phyloP scores from a whole-genome alignment of 2,888 invertebrate genomes.

The Minunthozetes semirufus region DNA sequence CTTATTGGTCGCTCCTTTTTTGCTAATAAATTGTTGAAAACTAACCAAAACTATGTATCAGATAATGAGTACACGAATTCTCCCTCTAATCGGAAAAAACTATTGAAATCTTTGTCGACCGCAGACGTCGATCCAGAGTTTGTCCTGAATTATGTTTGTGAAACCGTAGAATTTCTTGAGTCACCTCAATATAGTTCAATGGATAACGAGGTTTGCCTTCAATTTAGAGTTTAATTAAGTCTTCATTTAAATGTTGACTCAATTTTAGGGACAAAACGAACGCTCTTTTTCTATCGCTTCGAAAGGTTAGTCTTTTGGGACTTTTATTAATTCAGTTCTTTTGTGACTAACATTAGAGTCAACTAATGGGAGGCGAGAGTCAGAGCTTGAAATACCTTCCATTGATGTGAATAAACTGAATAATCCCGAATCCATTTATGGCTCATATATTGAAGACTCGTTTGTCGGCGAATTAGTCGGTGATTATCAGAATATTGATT shows the following conservation, averaged over 20 bases:
- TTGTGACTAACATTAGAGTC: not conserved
- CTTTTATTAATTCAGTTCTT: slow-evolving; percentile 9
- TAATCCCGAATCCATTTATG: slow-evolving; percentile 41
- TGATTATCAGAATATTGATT: slow-evolving; percentile 44
- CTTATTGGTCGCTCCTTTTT: not conserved
- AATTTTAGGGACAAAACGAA: not conserved
- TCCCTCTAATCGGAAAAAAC: slow-evolving; percentile 1
- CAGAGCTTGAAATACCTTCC: slow-evolving; percentile 26
- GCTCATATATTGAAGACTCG: slow-evolving; percentile 40
- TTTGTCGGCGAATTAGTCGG: slow-evolving; percentile 41
- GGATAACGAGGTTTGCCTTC: slow-evolving; percentile 14
- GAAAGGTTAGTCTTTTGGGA: slow-evolving; percentile 11
- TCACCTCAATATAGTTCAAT: slow-evolving; percentile 22
- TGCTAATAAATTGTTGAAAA: not conserved
- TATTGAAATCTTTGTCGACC: slow-evolving; percentile 30
- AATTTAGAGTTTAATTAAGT: not conserved
- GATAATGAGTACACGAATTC: not conserved
- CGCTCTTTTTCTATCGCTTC: not conserved
- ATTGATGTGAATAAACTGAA: not conserved
- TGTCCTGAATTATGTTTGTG: slow-evolving; percentile 40
- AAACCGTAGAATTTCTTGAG: slow-evolving; percentile 44
- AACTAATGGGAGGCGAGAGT: slow-evolving; percentile 1
- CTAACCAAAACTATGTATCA: not conserved
- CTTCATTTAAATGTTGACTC: not conserved
- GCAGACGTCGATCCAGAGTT: slow-evolving; percentile 41